Conservation (phyloP, 2,797 vertebrate genomes). For the Gorsachius magnificus region DNA sequence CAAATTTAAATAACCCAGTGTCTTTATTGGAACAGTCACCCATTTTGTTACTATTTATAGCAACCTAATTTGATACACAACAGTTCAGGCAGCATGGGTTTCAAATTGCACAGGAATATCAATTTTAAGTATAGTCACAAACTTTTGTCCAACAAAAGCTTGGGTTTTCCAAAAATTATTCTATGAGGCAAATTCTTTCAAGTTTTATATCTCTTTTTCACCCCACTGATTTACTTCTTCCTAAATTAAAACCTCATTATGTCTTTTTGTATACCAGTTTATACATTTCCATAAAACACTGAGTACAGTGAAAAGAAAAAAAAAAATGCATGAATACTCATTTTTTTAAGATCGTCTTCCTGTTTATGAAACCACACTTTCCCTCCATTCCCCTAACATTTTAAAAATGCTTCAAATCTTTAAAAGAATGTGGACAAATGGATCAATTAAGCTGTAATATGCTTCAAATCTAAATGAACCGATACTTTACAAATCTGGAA, state of each 20-base stretch:
- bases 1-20: slow-evolving; percentile 43
- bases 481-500: not conserved
- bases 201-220: slow-evolving; percentile 11
- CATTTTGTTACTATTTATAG: slow-evolving; percentile 50
- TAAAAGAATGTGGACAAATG: not conserved
- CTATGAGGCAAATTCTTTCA: slow-evolving; percentile 20
- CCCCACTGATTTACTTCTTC: slow-evolving; percentile 24
- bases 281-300: slow-evolving; percentile 7
- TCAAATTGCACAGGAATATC: slow-evolving; percentile 42
- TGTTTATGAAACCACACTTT: not conserved
- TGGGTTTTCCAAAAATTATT: slow-evolving; percentile 39
- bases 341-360: not conserved
- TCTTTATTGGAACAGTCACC: slow-evolving; percentile 28
- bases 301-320: not conserved
- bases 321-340: not conserved
- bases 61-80: slow-evolving; percentile 43
- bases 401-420: not conserved
- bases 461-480: not conserved
- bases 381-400: not conserved
- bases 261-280: slow-evolving; percentile 18
- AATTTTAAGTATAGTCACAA: slow-evolving; percentile 57
- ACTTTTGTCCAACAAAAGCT: slow-evolving; percentile 45
- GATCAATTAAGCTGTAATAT: not conserved
- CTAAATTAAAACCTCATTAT: slow-evolving; percentile 59
- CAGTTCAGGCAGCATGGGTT: slow-evolving; percentile 26